phyloP scores from a whole-genome alignment of 2,888 invertebrate genomes.

The Heliconius sara region DNA sequence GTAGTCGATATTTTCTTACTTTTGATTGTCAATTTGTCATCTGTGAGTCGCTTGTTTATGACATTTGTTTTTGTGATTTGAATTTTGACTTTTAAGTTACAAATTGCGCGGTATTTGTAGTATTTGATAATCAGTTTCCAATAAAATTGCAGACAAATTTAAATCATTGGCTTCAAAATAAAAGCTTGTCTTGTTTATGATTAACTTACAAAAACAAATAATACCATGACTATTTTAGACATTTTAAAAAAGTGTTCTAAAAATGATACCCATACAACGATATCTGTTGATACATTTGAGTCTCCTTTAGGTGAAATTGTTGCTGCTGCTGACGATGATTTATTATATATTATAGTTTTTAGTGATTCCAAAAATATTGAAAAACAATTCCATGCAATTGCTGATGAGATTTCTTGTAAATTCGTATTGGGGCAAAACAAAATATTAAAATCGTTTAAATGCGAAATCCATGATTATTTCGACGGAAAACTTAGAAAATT shows the following conservation, averaged over 20 bases:
- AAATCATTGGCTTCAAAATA: no score
- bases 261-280: conserved; percentile 43
- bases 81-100: background rate
- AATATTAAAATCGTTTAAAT: conserved; percentile 57
- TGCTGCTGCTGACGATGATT: conserved; percentile 66
- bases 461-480: conserved; percentile 64
- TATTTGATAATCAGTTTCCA: background rate
- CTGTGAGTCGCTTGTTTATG: background rate
- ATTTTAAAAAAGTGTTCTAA: conserved; percentile 52
- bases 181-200: no score
- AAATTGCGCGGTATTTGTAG: background rate
- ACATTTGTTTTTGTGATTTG: background rate
- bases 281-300: conserved; percentile 57
- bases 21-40: background rate
- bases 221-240: conserved; percentile 48
- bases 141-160: no score
- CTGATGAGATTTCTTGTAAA: conserved; percentile 56
- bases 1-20: no score
- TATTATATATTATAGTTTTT: conserved; percentile 64
- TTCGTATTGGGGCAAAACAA: conserved; percentile 61
- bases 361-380: conserved; percentile 68
- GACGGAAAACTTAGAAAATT: conserved; percentile 67
- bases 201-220: background rate
- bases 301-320: conserved; percentile 65
- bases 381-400: conserved; percentile 59